Percentiles rank a stretch among this genome's conserved stretches.
These are phyloP conservation scores for Clusia tigrina DNA, from an alignment of 2,888 invertebrate genomes.

Conservation along the genomic window DNA sequence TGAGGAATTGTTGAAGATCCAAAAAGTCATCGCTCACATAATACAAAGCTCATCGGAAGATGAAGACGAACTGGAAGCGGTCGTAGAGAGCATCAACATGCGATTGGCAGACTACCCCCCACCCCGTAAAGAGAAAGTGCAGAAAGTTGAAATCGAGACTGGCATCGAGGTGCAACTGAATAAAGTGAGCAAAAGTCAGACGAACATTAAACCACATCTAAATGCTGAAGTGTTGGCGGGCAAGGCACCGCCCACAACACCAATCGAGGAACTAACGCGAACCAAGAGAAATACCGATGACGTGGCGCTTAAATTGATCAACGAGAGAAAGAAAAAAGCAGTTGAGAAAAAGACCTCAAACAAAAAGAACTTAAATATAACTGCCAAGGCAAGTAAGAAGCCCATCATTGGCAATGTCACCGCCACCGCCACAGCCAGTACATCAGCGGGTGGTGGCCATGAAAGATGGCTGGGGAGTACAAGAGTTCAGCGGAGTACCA, in stretches of 20 bases:
- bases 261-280: constrained; percentile 9
- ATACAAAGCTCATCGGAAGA: not conserved
- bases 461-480: too few species aligned
- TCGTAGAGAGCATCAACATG: not conserved
- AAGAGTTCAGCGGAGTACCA: too few species aligned
- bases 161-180: constrained; percentile 15
- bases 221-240: constrained; percentile 13
- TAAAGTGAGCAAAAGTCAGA: constrained; percentile 19
- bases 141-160: constrained; percentile 2
- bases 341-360: not conserved
- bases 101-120: too few species aligned
- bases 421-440: too few species aligned
- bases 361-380: not conserved
- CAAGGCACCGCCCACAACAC: constrained; percentile 14
- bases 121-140: not conserved
- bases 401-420: too few species aligned
- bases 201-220: not conserved
- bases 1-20: too few species aligned
- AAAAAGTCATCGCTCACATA: too few species aligned
- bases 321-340: not conserved
- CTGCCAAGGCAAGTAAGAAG: not conserved
- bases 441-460: too few species aligned
- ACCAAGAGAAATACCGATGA: not conserved
- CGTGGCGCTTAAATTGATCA: not conserved
- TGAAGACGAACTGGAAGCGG: not conserved